Evolutionary conservation across 1,140 invertebrate genomes (phyloP), one percentile per base, ranked within the genome.

Genomic region (Macrotrachela quadricornifera): DNA sequence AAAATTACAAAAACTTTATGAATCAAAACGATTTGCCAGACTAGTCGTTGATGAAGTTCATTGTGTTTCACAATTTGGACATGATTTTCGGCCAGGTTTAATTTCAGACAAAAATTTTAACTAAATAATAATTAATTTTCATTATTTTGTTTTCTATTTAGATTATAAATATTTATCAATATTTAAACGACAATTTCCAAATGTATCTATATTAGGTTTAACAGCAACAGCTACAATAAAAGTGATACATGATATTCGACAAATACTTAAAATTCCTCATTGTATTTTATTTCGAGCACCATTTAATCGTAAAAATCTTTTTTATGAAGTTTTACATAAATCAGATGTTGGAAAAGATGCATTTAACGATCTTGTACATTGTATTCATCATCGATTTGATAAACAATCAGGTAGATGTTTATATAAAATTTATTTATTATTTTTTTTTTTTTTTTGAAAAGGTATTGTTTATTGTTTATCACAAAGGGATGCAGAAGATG

Each of bases 1-100:
- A 68, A 73, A 59, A 18, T 60, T 51, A 58, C 57, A 46, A 73
- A 54, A 59, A 66, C 52, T 61, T 48, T 60, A 80, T n/a, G 56
- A 54, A 38, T 15, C n/a, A 8, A 36, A 45, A 12, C 53, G 53
- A 14, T 43, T 54, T 44, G 43, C 16, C 4, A n/a, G 53, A 59
- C 73, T 94, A 59, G 79, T 88, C 38, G 82, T 96, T 13, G 91
- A 96, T 73, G 91, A 96, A 74, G 90, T 87, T 12, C 90, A 96
- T 68, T 96, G 90, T 74, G 86, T 95, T 0, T 90, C 84, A 63
- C 81, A 94, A 61, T 96, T 88, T 88, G 90, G 90, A 1, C 90
- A 96, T 70, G 88, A 95, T 69, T 96, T 96, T 67, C 73, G 90
- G 84, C 84, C 1, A 84, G 94, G 68, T 96, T 95, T 68, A 12